These are phyloP conservation scores for Anguilla pacifica DNA, from an alignment of 2,797 vertebrate genomes.

Conservation along the genomic window DNA sequence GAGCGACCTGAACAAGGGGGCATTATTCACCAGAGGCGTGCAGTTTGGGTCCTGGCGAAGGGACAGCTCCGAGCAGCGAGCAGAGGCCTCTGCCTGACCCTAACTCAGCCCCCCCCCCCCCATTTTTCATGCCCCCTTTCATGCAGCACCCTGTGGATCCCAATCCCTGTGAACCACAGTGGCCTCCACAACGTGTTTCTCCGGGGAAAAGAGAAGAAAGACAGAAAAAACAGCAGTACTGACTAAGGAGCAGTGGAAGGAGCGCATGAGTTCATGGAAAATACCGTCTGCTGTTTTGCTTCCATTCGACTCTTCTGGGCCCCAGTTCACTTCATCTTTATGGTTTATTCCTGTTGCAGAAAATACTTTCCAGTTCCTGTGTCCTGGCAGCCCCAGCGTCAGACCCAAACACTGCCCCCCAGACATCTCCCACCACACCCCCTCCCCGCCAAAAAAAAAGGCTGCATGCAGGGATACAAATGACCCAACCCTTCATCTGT, in stretches of 20 bases:
- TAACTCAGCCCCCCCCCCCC: constrained; percentile 46
- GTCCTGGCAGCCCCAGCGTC: constrained; percentile 73
- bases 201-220: constrained; percentile 2
- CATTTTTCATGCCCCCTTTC: constrained; percentile 34
- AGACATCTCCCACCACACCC: constrained; percentile 25
- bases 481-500: constrained; percentile 79
- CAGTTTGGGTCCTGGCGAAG: constrained; percentile 28
- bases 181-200: constrained; percentile 11
- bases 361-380: constrained; percentile 81
- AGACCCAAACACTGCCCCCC: constrained; percentile 74
- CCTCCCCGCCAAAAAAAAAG: neutral
- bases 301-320: constrained; percentile 80
- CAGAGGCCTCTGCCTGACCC: constrained; percentile 47
- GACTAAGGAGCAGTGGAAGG: constrained; percentile 54
- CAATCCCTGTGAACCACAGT: neutral
- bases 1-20: neutral
- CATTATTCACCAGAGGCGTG: constrained; percentile 54
- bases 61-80: constrained; percentile 38
- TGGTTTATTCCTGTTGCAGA: constrained; percentile 77
- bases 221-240: constrained; percentile 40
- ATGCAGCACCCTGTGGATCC: neutral
- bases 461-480: constrained; percentile 83
- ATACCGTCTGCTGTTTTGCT: constrained; percentile 75
- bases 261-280: constrained; percentile 82
- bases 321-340: constrained; percentile 57